Evolutionary conservation across 2,113 vertebrate genomes (phyloP), one percentile per base, ranked within the genome.

Genomic region (Passer domesticus): DNA sequence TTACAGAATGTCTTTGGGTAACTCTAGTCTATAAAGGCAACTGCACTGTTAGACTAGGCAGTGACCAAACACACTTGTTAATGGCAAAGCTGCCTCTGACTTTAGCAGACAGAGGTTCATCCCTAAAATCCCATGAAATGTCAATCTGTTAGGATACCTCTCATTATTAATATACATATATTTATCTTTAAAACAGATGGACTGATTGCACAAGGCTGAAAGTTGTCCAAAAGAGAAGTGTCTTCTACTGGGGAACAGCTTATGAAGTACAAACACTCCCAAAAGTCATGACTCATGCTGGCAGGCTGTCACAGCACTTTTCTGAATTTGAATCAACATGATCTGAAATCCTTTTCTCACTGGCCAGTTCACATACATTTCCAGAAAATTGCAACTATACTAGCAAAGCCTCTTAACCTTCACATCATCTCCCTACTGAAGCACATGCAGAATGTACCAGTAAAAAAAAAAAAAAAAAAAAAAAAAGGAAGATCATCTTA

Each of bases 261-360:
- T 69, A 73, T 16, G 21, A 86, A 37, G 16, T 30, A 52, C 21
- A 72, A 75, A 53, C 28, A 20, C 13, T 89, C 58, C 72, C 47
- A 64, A 91, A 92, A 68, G 16, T 56, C 0, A 8, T 41, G 53
- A 76, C 53, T 89, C 49, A 31, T 1, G 2, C 63, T 72, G 24
- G 20, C 53, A 77, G 73, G 55, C 49, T 73, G 59, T 76, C 73
- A 89, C 37, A 80, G 46, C 59, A 77, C 77, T 87, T 87, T 73
- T 49, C 77, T 74, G 59, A 56, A 49, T 64, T 73, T 31, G 41
- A 93, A 80, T 35, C 49, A 69, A n/a, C 14, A 41, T 25, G 37
- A 53, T 44, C n/a, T 15, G 77, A 86, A 81, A 77, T 58, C 41
- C 27, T 16, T 69, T 74, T 27, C 63, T 47, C 63, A 47, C 22